Evolutionary conservation across 1,140 invertebrate genomes (phyloP).

Genomic region (Cataglyphis hispanica): DNA sequence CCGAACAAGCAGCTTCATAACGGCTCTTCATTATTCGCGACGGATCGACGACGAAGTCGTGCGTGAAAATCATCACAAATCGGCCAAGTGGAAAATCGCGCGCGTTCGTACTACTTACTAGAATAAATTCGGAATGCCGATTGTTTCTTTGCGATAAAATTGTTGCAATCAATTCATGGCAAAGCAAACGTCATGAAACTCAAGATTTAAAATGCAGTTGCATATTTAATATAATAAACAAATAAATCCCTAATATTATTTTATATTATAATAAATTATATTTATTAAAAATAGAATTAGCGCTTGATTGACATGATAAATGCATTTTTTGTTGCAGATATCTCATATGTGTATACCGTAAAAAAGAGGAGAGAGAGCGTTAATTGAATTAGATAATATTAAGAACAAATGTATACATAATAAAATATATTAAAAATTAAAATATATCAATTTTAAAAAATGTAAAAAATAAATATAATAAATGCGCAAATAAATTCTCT

Average conservation of each 20-base stretch:
- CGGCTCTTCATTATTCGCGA: conserved; percentile 47
- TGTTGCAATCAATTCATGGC: not conserved
- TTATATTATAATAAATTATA: not conserved
- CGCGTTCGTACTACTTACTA: not conserved
- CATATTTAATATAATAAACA: not conserved
- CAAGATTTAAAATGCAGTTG: not conserved
- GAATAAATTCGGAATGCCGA: conserved; percentile 29
- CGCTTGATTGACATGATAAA: not conserved
- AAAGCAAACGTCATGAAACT: conserved; percentile 27
- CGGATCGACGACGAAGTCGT: conserved; percentile 31
- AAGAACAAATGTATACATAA: not conserved
- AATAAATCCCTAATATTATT: not conserved
- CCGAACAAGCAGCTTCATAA: conserved; percentile 12
- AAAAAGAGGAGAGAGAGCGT: not conserved
- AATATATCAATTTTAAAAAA: not conserved
- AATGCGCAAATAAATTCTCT: not conserved
- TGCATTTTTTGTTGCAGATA: not conserved
- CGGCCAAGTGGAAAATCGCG: conserved; percentile 45
- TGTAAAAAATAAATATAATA: not conserved
- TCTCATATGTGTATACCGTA: too few species aligned
- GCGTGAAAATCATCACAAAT: conserved; percentile 61
- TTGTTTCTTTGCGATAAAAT: not conserved
- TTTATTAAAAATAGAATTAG: not conserved
- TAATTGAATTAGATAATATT: not conserved
- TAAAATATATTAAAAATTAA: not conserved